Evolutionary conservation across 2,888 invertebrate genomes (phyloP), one percentile per base, ranked within the genome.

Genomic region (Pyrocoelia pectoralis): DNA sequence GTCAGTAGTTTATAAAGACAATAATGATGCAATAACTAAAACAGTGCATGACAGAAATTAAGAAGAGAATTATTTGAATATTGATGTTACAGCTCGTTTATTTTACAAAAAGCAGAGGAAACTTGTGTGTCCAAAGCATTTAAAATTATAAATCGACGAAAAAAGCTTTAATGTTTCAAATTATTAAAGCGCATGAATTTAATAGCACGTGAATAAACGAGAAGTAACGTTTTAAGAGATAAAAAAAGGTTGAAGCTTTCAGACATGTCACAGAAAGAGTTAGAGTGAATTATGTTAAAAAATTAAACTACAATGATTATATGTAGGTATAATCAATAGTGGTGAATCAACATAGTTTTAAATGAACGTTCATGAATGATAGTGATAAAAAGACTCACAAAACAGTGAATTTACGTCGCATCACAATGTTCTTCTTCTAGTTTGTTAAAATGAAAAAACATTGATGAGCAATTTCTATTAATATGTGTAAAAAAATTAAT

Each of bases 401-500:
- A 78, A 74, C 71, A 70, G 69, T 74, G 73, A 76, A 76, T 73
- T 79, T 78, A 80, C 74, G 79, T 77, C 74, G 80, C 76, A 75
- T 78, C 78, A 73, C 74, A 74, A 76, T 79, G 76, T 74, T 81
- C 80, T 80, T 81, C 80, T 80, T 81, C 80, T 80, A 77, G 76
- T 73, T 73, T 55, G 50, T 64, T 61, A 68, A 69, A 72, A 50
- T 13, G 10, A 29, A 50, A 52, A 50, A 29, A 52, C 17, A 52
- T 15, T 14, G 52, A 29, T 52, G 52, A 52, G 29, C 33, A 48
- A 48, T 17, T 10, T 10, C 18, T 3, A 8, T 48, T 48, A 18
- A 19, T 17, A 48, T 24, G n/a, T 33, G n/a, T 8, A 24, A 3
- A 33, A 28, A 13, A 28, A 3, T 13, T 24, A 48, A 69, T 55